Evolutionary conservation across 2,888 invertebrate genomes (phyloP), one percentile per base, ranked within the genome.

Genomic region (Pandemis heparana): DNA sequence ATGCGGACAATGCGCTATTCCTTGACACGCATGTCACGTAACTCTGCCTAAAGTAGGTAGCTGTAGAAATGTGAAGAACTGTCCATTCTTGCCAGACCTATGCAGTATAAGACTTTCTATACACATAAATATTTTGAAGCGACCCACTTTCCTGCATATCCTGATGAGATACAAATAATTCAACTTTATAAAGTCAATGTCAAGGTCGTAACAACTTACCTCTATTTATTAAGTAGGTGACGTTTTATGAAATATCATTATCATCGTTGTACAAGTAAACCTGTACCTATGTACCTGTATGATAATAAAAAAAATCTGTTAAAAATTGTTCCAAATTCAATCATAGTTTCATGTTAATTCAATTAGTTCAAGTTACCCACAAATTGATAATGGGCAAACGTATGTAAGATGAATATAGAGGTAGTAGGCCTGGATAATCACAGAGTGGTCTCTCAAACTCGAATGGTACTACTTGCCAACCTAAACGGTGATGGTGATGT

Each of bases 1-100:
- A 77, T 67, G 62, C 60, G 79, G 79, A 85, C 84, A 86, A 85
- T 84, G 76, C 64, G 66, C 77, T 75, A 80, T 82, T 76, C 77
- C 78, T 81, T 77, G 73, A 79, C 79, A 84, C 82, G 79, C 82
- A 75, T 80, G 83, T 81, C 82, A 82, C 81, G 81, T 83, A 79
- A 69, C 67, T 80, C 81, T 9, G 70, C 77, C 75, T 75, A 77
- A 77, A 80, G 75, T 75, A 63, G 66, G 70, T 68, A 80, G 77
- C 43, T 32, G 53, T 23, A 53, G 48, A 43, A 51, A 51, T 53
- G 65, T 53, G 43, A 68, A 12, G 65, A 63, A 74, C 61, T 46
- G 60, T 69, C 69, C 75, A 65, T 75, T 75, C 71, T 71, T 62
- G 41, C 39, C n/a, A 23, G 64, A 71, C 74, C 68, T 72, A 41